These are phyloP conservation scores for Camponotus fellah DNA, from an alignment of 2,888 invertebrate species.

Conservation along the genomic window DNA sequence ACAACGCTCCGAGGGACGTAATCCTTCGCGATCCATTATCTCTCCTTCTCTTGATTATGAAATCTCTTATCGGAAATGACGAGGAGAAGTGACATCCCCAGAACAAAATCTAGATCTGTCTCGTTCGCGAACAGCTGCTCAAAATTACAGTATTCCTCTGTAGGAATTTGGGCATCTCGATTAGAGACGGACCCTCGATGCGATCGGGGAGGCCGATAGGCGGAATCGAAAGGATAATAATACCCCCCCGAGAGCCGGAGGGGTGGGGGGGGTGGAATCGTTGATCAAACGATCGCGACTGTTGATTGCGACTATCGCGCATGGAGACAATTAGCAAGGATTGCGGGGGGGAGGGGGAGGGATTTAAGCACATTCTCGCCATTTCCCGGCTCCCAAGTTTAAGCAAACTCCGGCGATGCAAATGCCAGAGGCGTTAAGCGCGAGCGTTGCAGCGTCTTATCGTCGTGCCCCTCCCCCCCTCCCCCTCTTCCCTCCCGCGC, in stretches of 20 bases:
- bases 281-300: slow-evolving; percentile 40
- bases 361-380: slow-evolving; percentile 25
- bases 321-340: slow-evolving; percentile 43
- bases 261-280: background rate
- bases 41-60: slow-evolving; percentile 62
- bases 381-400: slow-evolving; percentile 32
- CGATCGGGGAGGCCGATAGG: slow-evolving; percentile 21
- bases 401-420: slow-evolving; percentile 38
- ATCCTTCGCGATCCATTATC: slow-evolving; percentile 55
- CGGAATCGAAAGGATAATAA: slow-evolving; percentile 24
- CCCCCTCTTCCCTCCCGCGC: no score
- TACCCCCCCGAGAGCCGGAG: background rate
- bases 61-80: slow-evolving; percentile 70
- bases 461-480: background rate
- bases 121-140: slow-evolving; percentile 3
- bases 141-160: slow-evolving; percentile 19
- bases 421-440: slow-evolving; percentile 36
- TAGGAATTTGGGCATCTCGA: slow-evolving; percentile 15
- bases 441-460: slow-evolving; percentile 49
- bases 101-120: slow-evolving; percentile 67
- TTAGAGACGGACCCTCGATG: background rate
- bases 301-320: slow-evolving; percentile 35
- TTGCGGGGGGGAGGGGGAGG: background rate
- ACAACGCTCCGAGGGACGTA: slow-evolving; percentile 62
- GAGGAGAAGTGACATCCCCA: slow-evolving; percentile 13